Percentiles rank a stretch among this genome's conserved stretches.
phyloP scores from a whole-genome alignment of 2,888 invertebrate species.

The Drosophila anceps region DNA sequence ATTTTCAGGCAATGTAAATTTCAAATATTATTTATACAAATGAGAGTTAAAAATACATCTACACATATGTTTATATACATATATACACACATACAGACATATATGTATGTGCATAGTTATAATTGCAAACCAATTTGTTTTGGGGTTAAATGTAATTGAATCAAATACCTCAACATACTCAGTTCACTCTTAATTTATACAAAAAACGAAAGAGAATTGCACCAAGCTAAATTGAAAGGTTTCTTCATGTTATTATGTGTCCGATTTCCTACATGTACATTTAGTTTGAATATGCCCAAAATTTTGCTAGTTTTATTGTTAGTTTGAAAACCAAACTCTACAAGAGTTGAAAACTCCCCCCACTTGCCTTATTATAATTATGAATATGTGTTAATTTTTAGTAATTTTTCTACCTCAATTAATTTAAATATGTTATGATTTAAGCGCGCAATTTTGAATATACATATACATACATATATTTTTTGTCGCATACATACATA shows the following conservation, averaged over 20 bases:
- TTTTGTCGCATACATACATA: background rate
- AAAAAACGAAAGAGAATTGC: slow-evolving; percentile 10
- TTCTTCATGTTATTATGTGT: slow-evolving; percentile 33
- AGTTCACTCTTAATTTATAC: slow-evolving; percentile 35
- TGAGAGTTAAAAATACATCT: slow-evolving; percentile 23
- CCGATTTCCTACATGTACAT: slow-evolving; percentile 46
- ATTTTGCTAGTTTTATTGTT: slow-evolving; percentile 69
- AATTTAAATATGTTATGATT: slow-evolving; percentile 67
- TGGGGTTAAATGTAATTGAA: slow-evolving; percentile 53
- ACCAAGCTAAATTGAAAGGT: slow-evolving; percentile 29
- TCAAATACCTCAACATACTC: slow-evolving; percentile 77
- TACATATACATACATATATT: slow-evolving; percentile 12
- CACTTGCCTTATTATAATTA: slow-evolving; percentile 75
- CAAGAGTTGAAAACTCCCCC: slow-evolving; percentile 63
- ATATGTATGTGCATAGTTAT: slow-evolving; percentile 20
- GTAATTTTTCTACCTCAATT: slow-evolving; percentile 80
- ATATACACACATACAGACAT: slow-evolving; percentile 18
- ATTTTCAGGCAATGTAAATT: slow-evolving; percentile 48
- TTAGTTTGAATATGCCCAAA: slow-evolving; percentile 45
- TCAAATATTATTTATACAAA: slow-evolving; percentile 46
- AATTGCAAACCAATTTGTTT: slow-evolving; percentile 27
- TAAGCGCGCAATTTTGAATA: slow-evolving; percentile 60
- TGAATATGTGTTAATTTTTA: slow-evolving; percentile 79
- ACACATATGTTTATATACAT: slow-evolving; percentile 23
- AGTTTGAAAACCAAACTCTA: slow-evolving; percentile 67